Evolutionary conservation across 2,797 vertebrate genomes (phyloP).

Genomic region (Arrhamphus sclerolepis): DNA sequence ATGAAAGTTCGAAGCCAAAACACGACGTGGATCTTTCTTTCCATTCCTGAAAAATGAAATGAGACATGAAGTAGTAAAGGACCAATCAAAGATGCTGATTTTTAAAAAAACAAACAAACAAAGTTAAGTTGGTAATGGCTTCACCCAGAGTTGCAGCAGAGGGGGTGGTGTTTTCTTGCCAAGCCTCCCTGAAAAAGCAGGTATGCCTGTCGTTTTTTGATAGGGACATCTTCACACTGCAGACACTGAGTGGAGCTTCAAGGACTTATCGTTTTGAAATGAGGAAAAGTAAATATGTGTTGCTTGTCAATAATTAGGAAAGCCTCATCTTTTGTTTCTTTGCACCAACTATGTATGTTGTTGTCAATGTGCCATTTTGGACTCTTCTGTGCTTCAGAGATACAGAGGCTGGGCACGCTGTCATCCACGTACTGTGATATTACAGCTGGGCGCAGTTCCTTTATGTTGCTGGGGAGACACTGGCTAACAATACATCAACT

Average conservation of each 20-base stretch:
- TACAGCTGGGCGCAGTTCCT: conserved; percentile 68
- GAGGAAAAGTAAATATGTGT: conserved; percentile 81
- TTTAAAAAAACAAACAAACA: conserved; percentile 12
- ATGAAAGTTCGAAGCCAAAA: conserved; percentile 31
- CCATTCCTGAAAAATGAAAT: conserved; percentile 23
- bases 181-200: conserved; percentile 75
- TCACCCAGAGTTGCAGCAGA: conserved; percentile 48
- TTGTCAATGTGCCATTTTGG: conserved; percentile 81
- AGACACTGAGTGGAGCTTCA: conserved; percentile 75
- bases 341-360: conserved; percentile 77
- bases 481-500: conserved; percentile 68
- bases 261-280: conserved; percentile 79
- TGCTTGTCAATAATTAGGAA: conserved; percentile 83
- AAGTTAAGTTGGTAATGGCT: conserved; percentile 66
- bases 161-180: conserved; percentile 61
- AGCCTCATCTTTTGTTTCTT: conserved; percentile 79
- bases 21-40: conserved; percentile 3
- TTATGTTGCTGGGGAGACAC: conserved; percentile 75
- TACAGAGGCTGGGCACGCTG: conserved; percentile 74
- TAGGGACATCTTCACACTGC: conserved; percentile 77
- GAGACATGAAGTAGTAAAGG: conserved; percentile 53
- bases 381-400: conserved; percentile 80
- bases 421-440: conserved; percentile 70
- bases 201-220: conserved; percentile 77
- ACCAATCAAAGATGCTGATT: conserved; percentile 51